Conservation (phyloP, 1,140 invertebrate species). For the Drosophila takahashii region DNA sequence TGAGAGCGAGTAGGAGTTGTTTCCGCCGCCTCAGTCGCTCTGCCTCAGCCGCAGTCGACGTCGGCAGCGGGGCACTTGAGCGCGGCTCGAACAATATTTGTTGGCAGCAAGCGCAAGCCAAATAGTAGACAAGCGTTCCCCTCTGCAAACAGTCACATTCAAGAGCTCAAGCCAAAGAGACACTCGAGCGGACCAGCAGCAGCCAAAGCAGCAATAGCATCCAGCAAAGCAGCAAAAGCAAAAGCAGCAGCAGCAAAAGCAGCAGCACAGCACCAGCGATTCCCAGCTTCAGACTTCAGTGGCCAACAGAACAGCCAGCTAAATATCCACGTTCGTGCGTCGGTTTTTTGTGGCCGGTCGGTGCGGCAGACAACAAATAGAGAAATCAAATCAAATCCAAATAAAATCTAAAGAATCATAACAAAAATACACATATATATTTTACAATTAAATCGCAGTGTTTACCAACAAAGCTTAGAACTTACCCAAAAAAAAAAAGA, state of each 20-base stretch:
- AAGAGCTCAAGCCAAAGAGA: slow-evolving; percentile 85
- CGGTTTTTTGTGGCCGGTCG: slow-evolving; percentile 71
- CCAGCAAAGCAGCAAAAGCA: slow-evolving; percentile 12
- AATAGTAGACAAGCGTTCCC: slow-evolving; percentile 85
- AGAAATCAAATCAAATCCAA: not conserved
- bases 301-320: slow-evolving; percentile 77
- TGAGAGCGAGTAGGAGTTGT: slow-evolving; percentile 56
- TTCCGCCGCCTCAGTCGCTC: slow-evolving; percentile 26
- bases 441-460: slow-evolving; percentile 38
- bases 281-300: slow-evolving; percentile 62
- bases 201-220: slow-evolving; percentile 14
- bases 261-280: slow-evolving; percentile 21
- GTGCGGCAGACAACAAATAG: slow-evolving; percentile 42
- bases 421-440: slow-evolving; percentile 52
- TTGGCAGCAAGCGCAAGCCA: slow-evolving; percentile 85
- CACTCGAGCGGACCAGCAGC: slow-evolving; percentile 83
- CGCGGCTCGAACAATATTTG: slow-evolving; percentile 85
- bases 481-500: not conserved
- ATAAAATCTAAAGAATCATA: slow-evolving; percentile 13
- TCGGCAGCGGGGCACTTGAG: slow-evolving; percentile 74
- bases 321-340: slow-evolving; percentile 78
- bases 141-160: slow-evolving; percentile 85
- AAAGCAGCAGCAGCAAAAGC: slow-evolving; percentile 17
- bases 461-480: slow-evolving; percentile 29
- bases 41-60: slow-evolving; percentile 10